Evolutionary conservation across 2,113 vertebrate species (phyloP), one percentile per base, ranked within the genome.

Genomic region (Spermophilus dauricus): DNA sequence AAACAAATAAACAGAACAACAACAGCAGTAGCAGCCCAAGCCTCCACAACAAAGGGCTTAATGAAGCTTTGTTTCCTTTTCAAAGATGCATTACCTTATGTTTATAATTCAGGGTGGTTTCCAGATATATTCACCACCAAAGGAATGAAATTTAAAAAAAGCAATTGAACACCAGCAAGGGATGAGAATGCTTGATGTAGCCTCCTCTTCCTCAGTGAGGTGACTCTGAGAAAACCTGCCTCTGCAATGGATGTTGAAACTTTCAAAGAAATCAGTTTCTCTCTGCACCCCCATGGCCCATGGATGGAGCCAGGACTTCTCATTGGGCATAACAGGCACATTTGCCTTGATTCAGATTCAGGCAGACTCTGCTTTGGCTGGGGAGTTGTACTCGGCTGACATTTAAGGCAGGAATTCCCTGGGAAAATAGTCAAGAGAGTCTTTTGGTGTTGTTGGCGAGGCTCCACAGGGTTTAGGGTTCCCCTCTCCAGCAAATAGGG

Each of bases 331-430:
- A 28, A n/a, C 76, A 92, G 97, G 97, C 86, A 82, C 84, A 93
- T 97, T 98, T 98, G 97, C 97, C 98, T 98, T 87, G 97, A 95
- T 96, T 94, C 86, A 65, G 77, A 97, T 98, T 96, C 98, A 95
- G 87, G 42, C 26, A 45, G 95, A 96, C 96, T 97, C 97, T 96
- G 97, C 91, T 95, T 97, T 98, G 97, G 96, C 98, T 96, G 92
- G 87, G 58, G 95, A 97, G 97, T 97, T 98, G 85, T 97, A 92
- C 98, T 98, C 97, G 95, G 97, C 98, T 99, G 99, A 99, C 98
- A 99, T 98, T 99, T 99, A 98, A 97, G 98, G 91, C 98, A 98
- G 98, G 98, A 99, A 99, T 98, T 98, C 98, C 98, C 98, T 98
- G 98, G 98, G 98, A 98, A 99, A 98, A 98, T 96, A 98, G 98